phyloP scores from a whole-genome alignment of 2,797 vertebrate species.

The Rhinogobio ventralis region DNA sequence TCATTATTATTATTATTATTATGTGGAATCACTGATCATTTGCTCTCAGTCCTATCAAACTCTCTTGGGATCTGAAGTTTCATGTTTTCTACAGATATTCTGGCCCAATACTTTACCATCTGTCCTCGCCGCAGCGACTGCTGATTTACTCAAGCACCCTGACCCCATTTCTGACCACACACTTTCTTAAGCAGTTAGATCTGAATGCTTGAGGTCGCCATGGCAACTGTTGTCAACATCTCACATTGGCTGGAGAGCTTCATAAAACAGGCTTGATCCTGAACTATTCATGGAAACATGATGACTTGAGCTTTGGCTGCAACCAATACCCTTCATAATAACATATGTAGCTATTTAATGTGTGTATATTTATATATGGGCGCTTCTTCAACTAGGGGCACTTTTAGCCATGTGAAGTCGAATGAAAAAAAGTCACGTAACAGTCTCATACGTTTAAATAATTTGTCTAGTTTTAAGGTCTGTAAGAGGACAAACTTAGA shows the following conservation, averaged over 20 bases:
- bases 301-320: not conserved
- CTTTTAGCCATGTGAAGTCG: too few relatives aligned
- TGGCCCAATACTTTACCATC: conserved; percentile 1
- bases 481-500: too few relatives aligned
- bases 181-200: conserved; percentile 42
- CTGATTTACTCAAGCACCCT: conserved; percentile 5
- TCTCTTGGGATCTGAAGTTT: not conserved
- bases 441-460: too few relatives aligned
- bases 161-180: conserved; percentile 5
- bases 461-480: too few relatives aligned
- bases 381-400: too few relatives aligned
- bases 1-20: too few relatives aligned
- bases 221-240: conserved; percentile 69
- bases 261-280: not conserved
- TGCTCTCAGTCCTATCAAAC: too few relatives aligned
- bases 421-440: too few relatives aligned
- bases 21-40: not conserved
- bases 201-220: conserved; percentile 38
- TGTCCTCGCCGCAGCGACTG: not conserved
- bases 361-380: too few relatives aligned
- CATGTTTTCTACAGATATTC: not conserved
- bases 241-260: not conserved
- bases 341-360: too few relatives aligned
- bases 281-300: not conserved
- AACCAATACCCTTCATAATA: too few relatives aligned